Conservation (phyloP, 2,113 vertebrate genomes). For the Strix aluco region DNA sequence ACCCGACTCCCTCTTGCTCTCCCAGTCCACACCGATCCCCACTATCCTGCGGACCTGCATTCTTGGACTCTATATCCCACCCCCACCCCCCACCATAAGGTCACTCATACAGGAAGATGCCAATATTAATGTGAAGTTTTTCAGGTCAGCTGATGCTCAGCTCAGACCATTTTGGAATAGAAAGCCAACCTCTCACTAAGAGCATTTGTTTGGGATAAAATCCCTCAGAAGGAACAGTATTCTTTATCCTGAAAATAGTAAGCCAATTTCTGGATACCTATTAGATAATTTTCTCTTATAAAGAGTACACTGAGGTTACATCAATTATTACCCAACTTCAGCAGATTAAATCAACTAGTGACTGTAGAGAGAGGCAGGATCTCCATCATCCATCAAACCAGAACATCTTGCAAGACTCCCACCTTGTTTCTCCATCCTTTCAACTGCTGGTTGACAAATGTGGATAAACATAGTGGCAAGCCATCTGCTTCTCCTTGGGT, state of each 20-base stretch:
- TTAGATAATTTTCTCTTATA: neutral
- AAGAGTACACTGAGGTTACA: neutral
- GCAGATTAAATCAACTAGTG: neutral
- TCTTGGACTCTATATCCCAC: neutral
- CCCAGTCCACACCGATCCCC: neutral
- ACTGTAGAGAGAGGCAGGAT: neutral
- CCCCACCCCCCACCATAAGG: neutral
- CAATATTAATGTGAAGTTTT: neutral
- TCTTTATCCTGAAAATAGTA: neutral
- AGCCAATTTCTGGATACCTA: neutral
- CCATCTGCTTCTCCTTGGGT: neutral
- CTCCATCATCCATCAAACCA: neutral
- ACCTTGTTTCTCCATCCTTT: slow-evolving; percentile 5
- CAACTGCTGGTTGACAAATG: neutral
- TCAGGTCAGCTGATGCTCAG: neutral
- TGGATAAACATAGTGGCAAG: neutral
- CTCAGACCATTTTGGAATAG: neutral
- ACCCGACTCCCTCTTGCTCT: neutral
- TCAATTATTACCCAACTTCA: neutral
- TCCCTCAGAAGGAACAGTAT: neutral
- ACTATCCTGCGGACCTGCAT: neutral
- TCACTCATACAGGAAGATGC: neutral
- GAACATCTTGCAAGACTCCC: neutral
- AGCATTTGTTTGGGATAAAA: neutral
- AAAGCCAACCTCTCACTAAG: neutral